phyloP scores from a whole-genome alignment of 2,797 vertebrate genomes.

The Mionectes olivaceus region DNA sequence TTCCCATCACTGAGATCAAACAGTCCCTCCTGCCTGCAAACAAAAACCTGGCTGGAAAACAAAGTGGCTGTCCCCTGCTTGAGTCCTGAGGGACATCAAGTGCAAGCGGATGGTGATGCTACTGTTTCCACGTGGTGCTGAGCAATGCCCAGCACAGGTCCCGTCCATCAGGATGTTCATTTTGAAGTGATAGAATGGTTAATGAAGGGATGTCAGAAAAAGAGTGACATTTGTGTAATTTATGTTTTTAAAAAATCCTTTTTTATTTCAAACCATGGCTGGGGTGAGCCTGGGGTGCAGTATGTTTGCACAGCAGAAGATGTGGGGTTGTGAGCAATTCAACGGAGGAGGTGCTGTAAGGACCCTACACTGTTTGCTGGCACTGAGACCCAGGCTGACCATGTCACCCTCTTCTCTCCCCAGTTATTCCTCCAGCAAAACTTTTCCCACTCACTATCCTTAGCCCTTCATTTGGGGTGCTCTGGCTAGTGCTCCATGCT shows the following conservation, averaged over 20 bases:
- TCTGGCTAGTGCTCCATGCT: not conserved
- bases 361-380: not conserved
- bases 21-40: slow-evolving; percentile 30
- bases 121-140: not conserved
- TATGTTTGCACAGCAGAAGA: not conserved
- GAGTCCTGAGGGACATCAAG: not conserved
- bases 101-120: accelerated
- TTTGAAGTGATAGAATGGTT: not conserved
- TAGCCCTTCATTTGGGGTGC: not conserved
- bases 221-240: not conserved
- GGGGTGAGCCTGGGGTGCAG: not conserved
- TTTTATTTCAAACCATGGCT: not conserved
- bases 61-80: not conserved
- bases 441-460: not conserved
- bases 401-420: accelerated
- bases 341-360: not conserved
- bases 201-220: not conserved
- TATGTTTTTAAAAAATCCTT: accelerated
- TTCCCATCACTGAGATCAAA: slow-evolving; percentile 27
- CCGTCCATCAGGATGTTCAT: accelerated
- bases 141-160: not conserved
- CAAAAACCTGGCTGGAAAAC: slow-evolving; percentile 23
- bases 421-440: not conserved
- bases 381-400: not conserved
- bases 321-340: accelerated